Base-by-base conservation (phyloP, 92 coral and sea anemone species). In the Virgularia gustaviana region DNA sequence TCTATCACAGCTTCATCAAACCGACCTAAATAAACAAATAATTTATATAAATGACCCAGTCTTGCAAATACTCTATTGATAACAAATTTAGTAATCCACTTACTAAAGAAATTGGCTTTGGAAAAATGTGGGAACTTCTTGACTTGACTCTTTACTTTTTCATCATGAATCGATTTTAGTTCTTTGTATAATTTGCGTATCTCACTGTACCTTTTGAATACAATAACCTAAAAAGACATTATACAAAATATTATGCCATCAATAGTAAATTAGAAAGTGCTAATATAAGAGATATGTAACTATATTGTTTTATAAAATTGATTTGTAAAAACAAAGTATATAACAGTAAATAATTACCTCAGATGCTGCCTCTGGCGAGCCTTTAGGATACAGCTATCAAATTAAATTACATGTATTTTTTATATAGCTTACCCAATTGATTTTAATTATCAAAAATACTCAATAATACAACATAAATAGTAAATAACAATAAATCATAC, bases 1-100 rank as follows among this genome's bases (percentile, higher is more conserved):
- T 92, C 98, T 55, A 92, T 89, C 29, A 92, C 98, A 33, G 85
- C 73, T 18, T 92, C 98, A 19, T 92, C 96, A 89, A 92, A 92
- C 19, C 96, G 90, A 81, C 90, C 98, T 92, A 39, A 29, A 44
- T 56, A 31, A 36, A 15, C 32, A 53, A 13, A 23, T n/a, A 7
- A 39, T 39, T 15, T 39, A 39, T 15, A 39, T 15, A 39, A 7
- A 39, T 39, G 9, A 39, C 45, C 45, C 45, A 18, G 19, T n/a
- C 19, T 18, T 4, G 31, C 25, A 18, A 54, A 32, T 16, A 54
- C 25, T n/a, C 19, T 3, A 32, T 3, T 54, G 2, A 54, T 19
- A 24, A 3, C 2, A 54, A 2, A 27, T 15, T 15, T 1, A 20
- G 13, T 60, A 54, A 27, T 18, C 16, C 3, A 39, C 88, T 76